Conservation (phyloP, 2,888 invertebrate species). For the Drosophila neotestacea region DNA sequence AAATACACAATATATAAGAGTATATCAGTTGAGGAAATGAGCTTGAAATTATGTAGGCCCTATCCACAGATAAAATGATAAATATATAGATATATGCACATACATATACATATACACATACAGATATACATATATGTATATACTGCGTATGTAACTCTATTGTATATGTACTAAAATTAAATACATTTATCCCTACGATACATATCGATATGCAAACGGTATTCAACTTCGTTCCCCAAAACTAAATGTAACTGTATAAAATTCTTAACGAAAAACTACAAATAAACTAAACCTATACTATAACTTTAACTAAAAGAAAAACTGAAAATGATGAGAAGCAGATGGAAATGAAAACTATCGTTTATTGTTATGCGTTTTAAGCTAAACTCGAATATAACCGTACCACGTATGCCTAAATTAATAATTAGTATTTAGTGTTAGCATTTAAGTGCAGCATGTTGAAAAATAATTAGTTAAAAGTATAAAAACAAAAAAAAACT, state of each 20-base stretch:
- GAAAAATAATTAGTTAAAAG: conserved; percentile 54
- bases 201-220: conserved; percentile 49
- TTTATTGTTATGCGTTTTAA: conserved; percentile 77
- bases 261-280: conserved; percentile 52
- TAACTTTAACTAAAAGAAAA: conserved; percentile 40
- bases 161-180: conserved; percentile 62
- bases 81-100: not conserved
- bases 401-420: conserved; percentile 67
- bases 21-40: conserved; percentile 5
- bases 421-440: conserved; percentile 57
- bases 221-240: conserved; percentile 61
- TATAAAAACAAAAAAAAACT: conserved; percentile 28
- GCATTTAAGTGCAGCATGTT: conserved; percentile 68
- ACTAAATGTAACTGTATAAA: conserved; percentile 65
- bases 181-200: conserved; percentile 27
- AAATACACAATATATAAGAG: not conserved
- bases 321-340: conserved; percentile 25
- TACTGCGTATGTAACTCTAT: conserved; percentile 56
- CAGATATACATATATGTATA: conserved; percentile 20
- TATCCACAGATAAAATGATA: conserved; percentile 14
- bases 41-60: conserved; percentile 59
- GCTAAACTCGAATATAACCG: conserved; percentile 71
- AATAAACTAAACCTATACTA: conserved; percentile 27
- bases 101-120: conserved; percentile 9
- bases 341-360: conserved; percentile 47